Conservation (phyloP, 1,140 invertebrate species). For the Chrysomallon squamiferum region DNA sequence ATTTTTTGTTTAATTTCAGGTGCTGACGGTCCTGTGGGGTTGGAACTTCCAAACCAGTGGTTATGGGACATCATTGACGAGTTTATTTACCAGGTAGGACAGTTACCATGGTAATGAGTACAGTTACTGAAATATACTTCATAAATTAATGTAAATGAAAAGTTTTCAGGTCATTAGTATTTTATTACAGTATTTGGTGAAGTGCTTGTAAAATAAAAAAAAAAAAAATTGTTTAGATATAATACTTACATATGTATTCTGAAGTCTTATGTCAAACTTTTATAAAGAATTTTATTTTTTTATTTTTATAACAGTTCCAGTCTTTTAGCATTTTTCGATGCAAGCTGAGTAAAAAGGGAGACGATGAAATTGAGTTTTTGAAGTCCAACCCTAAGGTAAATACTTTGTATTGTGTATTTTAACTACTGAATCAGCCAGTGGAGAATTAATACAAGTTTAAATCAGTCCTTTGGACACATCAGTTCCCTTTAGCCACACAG, state of each 20-base stretch:
- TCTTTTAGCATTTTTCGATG: slow-evolving; percentile 91
- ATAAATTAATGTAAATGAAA: too few relatives aligned
- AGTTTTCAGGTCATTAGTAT: too few relatives aligned
- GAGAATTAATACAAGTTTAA: not conserved
- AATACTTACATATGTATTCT: too few relatives aligned
- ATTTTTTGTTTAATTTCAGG: too few relatives aligned
- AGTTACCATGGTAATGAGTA: too few relatives aligned
- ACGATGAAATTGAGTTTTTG: slow-evolving; percentile 76
- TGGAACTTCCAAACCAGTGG: slow-evolving; percentile 98
- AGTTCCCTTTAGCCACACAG: too few relatives aligned
- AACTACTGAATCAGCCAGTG: not conserved
- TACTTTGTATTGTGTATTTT: not conserved
- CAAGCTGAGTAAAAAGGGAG: slow-evolving; percentile 84
- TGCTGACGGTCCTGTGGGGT: slow-evolving; percentile 84
- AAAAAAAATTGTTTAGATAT: too few relatives aligned
- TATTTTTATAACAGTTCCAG: too few relatives aligned
- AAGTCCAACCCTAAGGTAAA: slow-evolving; percentile 78
- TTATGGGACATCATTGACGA: slow-evolving; percentile 99
- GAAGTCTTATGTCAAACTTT: too few relatives aligned
- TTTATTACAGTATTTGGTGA: too few relatives aligned
- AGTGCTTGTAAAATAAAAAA: not conserved
- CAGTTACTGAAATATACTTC: not conserved
- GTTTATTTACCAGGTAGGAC: slow-evolving; percentile 72
- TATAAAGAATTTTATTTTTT: too few relatives aligned
- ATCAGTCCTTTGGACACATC: not conserved